Evolutionary conservation across 2,888 invertebrate species (phyloP), one percentile per base, ranked within the genome.

Genomic region (Nezara viridula): DNA sequence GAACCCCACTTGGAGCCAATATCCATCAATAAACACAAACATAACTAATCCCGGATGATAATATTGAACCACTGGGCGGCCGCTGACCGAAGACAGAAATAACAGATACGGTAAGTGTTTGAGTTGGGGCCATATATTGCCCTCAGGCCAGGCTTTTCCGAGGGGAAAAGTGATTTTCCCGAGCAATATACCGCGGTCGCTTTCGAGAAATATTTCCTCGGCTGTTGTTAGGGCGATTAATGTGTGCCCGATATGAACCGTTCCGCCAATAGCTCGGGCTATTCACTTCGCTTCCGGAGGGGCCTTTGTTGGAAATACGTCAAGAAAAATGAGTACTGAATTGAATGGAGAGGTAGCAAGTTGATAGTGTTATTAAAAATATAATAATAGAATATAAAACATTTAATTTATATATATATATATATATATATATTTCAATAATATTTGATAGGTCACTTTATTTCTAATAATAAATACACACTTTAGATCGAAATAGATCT

Each of bases 51-150:
- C n/a, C 66, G 9, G 37, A 21, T 6, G 37, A 73, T 73, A 37
- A 73, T 73, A 73, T 73, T 73, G 66, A 73, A 37, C 19, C 21
- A 19, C 7, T 0, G 16, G 9, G 0, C 7, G 66, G 21, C 66
- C 66, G 7, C 6, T 37, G 66, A 14, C 32, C 66, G 37, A 73
- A 32, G 66, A 73, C 66, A 73, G 66, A 73, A 73, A 73, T 73
- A 73, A 73, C 66, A 73, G 66, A 73, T 73, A 73, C 66, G 66
- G 66, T 37, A 73, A 73, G 66, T 73, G 66, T 73, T 73, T 73
- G 66, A 73, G 32, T 73, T 37, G 66, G 37, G 60, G 37, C 6
- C 32, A 73, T 73, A 73, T 73, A 73, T 73, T 73, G 66, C 32
- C 66, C 27, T 14, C 32, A 9, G 66, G 32, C 32, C 1, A 21